Base-by-base conservation (phyloP, 2,797 vertebrate genomes). In the Spheniscus humboldti region DNA sequence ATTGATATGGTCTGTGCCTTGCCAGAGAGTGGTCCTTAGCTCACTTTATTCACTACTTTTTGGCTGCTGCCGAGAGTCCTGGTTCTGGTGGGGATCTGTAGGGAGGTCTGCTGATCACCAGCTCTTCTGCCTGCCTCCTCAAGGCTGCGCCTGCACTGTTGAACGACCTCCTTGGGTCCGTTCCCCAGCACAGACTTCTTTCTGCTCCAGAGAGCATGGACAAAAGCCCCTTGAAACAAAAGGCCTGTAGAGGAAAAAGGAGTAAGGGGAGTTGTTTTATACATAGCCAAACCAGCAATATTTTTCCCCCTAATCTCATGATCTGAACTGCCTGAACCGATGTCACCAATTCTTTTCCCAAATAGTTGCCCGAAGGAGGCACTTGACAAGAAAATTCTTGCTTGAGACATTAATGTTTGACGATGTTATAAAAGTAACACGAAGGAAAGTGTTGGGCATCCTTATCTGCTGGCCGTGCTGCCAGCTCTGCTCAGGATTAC, bases 351-450 rank as follows among this genome's bases (percentile, higher is more conserved):
- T 52, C 35, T 88, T 89, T 91, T 72, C 62, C 50, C 41, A 27
- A 52, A 79, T 27, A 76, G 23, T 63, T 93, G 50, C 68, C 85
- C 72, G 57, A 84, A 94, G 68, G 72, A 83, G n/a, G 9, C 22
- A 13, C 72, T 88, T 83, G 33, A 57, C 47, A 59, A 92, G 78
- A 74, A 90, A 53, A 77, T 80, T 86, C 28, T 86, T 92, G 60
- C 92, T 91, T 3, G 5, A 88, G 59, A 56, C n/a, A 6, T 39
- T 67, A 24, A 69, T 69, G 48, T 94, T 87, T 92, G 50, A 64
- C 3, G 7, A 39, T 24, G 18, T 43, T 86, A 47, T 35, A 86
- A 94, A 69, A 90, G 52, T 23, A 88, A 60, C 24, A 39, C 0
- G 7, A 76, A 73, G 13, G 25, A 53, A 77, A 45, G 31, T 45